Conservation (phyloP, 2,888 invertebrate genomes). For the Lampropteryx suffumata region DNA sequence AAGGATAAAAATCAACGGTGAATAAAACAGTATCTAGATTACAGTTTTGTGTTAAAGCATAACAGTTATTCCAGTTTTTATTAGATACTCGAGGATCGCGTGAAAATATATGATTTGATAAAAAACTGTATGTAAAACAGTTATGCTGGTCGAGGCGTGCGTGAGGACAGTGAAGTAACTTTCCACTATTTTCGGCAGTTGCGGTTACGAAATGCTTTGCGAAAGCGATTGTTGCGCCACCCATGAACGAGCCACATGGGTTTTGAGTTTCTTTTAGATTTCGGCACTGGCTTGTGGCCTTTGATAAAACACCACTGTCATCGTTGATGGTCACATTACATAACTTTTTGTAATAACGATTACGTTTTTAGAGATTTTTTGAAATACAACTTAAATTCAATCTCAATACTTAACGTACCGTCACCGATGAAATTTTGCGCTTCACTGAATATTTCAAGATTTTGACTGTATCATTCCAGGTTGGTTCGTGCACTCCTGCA, state of each 20-base stretch:
- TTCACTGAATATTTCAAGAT: too few species aligned
- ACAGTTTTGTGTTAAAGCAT: constrained; percentile 12
- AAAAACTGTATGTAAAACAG: constrained; percentile 36
- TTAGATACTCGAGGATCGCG: constrained; percentile 10
- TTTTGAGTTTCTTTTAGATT: constrained; percentile 40
- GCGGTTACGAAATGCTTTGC: constrained; percentile 69
- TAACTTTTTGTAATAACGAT: too few species aligned
- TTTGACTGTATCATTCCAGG: too few species aligned
- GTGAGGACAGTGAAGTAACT: constrained; percentile 64
- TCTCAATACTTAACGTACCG: too few species aligned
- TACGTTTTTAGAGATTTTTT: too few species aligned
- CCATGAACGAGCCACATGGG: constrained; percentile 31
- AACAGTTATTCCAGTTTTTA: constrained; percentile 1
- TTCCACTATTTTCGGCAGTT: constrained; percentile 69
- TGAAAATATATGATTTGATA: constrained; percentile 23
- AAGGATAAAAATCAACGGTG: constrained; percentile 10
- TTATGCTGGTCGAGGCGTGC: constrained; percentile 39
- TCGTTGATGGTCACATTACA: too few species aligned
- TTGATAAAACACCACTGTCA: too few species aligned
- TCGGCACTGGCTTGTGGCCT: background rate
- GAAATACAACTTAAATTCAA: too few species aligned
- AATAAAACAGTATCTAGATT: constrained; percentile 10
- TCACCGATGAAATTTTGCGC: too few species aligned
- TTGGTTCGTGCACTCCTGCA: too few species aligned
- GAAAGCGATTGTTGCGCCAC: constrained; percentile 67